These are phyloP conservation scores for Leucophenga varia DNA, from an alignment of 1,140 invertebrate species.

Conservation along the genomic window DNA sequence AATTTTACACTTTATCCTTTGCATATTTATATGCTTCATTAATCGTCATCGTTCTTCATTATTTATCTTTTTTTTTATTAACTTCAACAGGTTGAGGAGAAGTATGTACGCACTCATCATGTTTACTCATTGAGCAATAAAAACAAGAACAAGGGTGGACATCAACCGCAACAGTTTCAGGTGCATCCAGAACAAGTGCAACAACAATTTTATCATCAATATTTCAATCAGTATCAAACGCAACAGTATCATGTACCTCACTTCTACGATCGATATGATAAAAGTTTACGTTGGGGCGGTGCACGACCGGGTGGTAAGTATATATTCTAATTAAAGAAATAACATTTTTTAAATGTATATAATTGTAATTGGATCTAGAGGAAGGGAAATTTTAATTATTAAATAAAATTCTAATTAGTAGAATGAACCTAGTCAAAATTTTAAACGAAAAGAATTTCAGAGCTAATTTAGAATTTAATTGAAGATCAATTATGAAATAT, in stretches of 20 bases:
- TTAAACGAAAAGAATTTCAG: too few species aligned
- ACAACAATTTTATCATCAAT: constrained; percentile 31
- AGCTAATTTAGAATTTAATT: too few species aligned
- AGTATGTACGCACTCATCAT: constrained; percentile 51
- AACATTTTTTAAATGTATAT: too few species aligned
- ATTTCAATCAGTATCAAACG: constrained; percentile 42
- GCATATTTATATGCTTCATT: constrained; percentile 3
- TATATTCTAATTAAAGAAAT: background rate
- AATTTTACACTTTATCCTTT: constrained; percentile 7
- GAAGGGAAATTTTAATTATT: too few species aligned
- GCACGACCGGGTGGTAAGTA: constrained; percentile 33
- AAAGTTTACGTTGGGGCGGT: constrained; percentile 47
- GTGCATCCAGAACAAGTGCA: constrained; percentile 41
- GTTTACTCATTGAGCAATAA: constrained; percentile 47
- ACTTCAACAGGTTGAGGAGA: constrained; percentile 48
- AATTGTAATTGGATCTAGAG: too few species aligned
- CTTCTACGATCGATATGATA: constrained; percentile 49
- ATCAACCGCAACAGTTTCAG: constrained; percentile 38
- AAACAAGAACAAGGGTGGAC: constrained; percentile 38
- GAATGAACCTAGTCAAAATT: too few species aligned
- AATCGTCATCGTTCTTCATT: too few species aligned
- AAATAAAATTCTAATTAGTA: too few species aligned
- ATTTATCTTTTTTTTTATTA: background rate
- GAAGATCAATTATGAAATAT: too few species aligned
- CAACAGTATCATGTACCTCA: constrained; percentile 47